phyloP scores from a whole-genome alignment of 2,797 vertebrate genomes.

The Etheostoma perlongum region DNA sequence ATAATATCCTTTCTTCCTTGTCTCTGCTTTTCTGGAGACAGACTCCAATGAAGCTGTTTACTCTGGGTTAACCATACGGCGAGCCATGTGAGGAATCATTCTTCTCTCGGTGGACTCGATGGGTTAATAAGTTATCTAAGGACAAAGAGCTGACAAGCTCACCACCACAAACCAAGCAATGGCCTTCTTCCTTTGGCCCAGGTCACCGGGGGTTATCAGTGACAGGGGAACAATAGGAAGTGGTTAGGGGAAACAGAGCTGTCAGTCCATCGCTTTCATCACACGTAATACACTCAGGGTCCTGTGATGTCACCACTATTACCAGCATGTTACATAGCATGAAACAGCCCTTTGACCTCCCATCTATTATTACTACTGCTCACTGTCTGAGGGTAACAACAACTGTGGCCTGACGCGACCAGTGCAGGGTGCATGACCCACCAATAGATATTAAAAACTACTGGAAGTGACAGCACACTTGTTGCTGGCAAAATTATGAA shows the following conservation, averaged over 20 bases:
- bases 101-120: slow-evolving; percentile 69
- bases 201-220: slow-evolving; percentile 84
- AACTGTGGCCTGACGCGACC: slow-evolving; percentile 12
- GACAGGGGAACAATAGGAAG: slow-evolving; percentile 84
- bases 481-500: not conserved
- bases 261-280: slow-evolving; percentile 46
- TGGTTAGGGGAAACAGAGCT: slow-evolving; percentile 60
- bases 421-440: not conserved
- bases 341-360: slow-evolving; percentile 50
- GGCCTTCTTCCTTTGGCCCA: slow-evolving; percentile 76
- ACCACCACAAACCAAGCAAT: slow-evolving; percentile 69
- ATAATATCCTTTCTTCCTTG: slow-evolving; percentile 29
- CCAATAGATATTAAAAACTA: not conserved
- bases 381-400: slow-evolving; percentile 30
- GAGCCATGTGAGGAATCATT: slow-evolving; percentile 77
- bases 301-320: slow-evolving; percentile 71
- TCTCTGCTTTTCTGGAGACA: slow-evolving; percentile 33
- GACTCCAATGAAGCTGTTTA: slow-evolving; percentile 77
- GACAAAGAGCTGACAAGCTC: slow-evolving; percentile 82
- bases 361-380: slow-evolving; percentile 32
- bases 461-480: not conserved
- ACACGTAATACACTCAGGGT: slow-evolving; percentile 55
- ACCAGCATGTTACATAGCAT: slow-evolving; percentile 51
- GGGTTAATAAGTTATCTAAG: slow-evolving; percentile 86
- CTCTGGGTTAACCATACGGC: slow-evolving; percentile 80